phyloP scores from a whole-genome alignment of 2,113 vertebrate genomes.

The Bubo scandiacus region DNA sequence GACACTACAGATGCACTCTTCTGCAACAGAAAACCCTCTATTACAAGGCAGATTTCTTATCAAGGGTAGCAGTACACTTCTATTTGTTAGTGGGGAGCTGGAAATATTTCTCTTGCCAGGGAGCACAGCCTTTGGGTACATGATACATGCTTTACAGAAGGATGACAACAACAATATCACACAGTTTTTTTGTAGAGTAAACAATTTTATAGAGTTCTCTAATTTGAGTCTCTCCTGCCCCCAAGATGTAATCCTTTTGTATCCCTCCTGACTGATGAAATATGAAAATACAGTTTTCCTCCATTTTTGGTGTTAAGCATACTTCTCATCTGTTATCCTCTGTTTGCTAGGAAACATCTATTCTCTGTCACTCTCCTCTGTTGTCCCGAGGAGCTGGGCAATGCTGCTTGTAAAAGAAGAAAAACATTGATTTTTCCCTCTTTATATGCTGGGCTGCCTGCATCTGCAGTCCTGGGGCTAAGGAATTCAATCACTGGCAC shows the following conservation, averaged over 20 bases:
- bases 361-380: neutral
- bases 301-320: neutral
- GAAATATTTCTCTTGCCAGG: neutral
- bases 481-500: constrained; percentile 8
- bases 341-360: neutral
- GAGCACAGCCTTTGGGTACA: neutral
- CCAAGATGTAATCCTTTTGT: neutral
- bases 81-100: neutral
- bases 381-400: neutral
- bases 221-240: neutral
- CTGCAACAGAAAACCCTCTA: neutral
- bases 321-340: neutral
- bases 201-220: neutral
- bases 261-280: neutral
- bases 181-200: neutral
- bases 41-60: neutral
- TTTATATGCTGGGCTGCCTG: neutral
- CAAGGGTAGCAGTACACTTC: neutral
- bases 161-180: neutral
- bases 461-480: neutral
- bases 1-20: neutral
- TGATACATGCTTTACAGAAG: neutral
- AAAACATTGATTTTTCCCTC: neutral
- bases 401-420: neutral
- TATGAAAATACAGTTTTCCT: neutral